Evolutionary conservation across 2,888 invertebrate genomes (phyloP).

Genomic region (Linnaemya vulpina): DNA sequence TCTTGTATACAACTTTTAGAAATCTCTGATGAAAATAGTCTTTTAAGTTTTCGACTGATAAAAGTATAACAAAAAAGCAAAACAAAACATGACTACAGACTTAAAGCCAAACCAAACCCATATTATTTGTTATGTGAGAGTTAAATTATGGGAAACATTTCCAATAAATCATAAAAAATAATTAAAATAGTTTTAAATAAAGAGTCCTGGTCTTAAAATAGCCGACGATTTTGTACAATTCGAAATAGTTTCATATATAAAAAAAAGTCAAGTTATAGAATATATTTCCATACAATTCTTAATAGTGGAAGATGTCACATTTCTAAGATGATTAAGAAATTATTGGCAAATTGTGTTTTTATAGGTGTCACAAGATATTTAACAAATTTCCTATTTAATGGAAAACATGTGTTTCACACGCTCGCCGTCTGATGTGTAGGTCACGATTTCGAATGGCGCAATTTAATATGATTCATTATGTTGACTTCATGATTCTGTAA

Average conservation of each 20-base stretch:
- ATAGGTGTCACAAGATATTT: constrained; percentile 22
- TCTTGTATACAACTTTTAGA: too few species aligned
- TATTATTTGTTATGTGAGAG: constrained; percentile 47
- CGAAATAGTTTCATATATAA: too few species aligned
- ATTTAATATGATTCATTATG: constrained; percentile 42
- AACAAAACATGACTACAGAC: not conserved
- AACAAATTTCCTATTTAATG: constrained; percentile 30
- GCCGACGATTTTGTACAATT: not conserved
- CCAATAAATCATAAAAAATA: constrained; percentile 25
- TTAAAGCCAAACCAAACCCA: constrained; percentile 62
- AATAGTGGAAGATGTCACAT: constrained; percentile 10
- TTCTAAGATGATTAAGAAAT: constrained; percentile 26
- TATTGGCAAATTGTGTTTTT: not conserved
- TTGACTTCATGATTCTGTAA: constrained; percentile 35
- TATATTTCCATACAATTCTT: constrained; percentile 5
- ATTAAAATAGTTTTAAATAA: constrained; percentile 60
- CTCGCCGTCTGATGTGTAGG: not conserved
- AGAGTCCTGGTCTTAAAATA: constrained; percentile 28
- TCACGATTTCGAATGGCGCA: constrained; percentile 44
- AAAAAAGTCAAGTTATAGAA: too few species aligned
- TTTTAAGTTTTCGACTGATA: not conserved
- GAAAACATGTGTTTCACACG: constrained; percentile 48
- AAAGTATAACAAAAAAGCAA: not conserved
- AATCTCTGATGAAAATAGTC: not conserved
- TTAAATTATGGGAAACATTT: not conserved